Percentiles rank a stretch among this genome's conserved stretches.
phyloP scores from a whole-genome alignment of 2,797 vertebrate species.

The Fundulus diaphanus region DNA sequence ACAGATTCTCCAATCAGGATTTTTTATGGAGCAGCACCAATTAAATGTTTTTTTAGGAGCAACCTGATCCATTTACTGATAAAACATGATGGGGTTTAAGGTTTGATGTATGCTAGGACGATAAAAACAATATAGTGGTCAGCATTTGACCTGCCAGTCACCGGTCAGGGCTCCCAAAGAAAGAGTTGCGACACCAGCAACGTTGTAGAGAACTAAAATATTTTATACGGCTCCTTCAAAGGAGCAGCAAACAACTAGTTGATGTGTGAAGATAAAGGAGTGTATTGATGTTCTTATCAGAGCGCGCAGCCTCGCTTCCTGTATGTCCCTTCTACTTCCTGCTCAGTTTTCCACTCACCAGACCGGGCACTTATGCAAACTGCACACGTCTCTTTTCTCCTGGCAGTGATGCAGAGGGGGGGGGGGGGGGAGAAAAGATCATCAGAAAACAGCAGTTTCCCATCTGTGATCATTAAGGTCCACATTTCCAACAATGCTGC shows the following conservation, averaged over 20 bases:
- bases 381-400: neutral
- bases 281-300: neutral
- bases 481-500: slow-evolving; percentile 46
- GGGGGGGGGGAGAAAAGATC: slow-evolving; percentile 31
- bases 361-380: neutral
- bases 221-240: neutral
- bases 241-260: neutral
- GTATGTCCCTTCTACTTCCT: neutral
- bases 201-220: neutral
- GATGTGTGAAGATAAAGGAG: neutral
- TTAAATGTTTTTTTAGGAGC: too few relatives aligned
- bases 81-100: neutral
- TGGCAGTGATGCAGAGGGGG: slow-evolving; percentile 23
- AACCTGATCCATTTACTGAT: neutral
- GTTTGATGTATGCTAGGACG: neutral
- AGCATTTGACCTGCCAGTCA: too few relatives aligned
- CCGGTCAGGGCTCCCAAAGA: too few relatives aligned
- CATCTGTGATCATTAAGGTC: slow-evolving; percentile 47
- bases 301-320: neutral
- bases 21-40: too few relatives aligned
- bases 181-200: neutral
- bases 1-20: too few relatives aligned
- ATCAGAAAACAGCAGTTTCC: slow-evolving; percentile 32
- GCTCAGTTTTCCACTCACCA: neutral
- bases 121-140: neutral